Conservation (phyloP, 2,797 vertebrate species). For the Anniella stebbinsi region DNA sequence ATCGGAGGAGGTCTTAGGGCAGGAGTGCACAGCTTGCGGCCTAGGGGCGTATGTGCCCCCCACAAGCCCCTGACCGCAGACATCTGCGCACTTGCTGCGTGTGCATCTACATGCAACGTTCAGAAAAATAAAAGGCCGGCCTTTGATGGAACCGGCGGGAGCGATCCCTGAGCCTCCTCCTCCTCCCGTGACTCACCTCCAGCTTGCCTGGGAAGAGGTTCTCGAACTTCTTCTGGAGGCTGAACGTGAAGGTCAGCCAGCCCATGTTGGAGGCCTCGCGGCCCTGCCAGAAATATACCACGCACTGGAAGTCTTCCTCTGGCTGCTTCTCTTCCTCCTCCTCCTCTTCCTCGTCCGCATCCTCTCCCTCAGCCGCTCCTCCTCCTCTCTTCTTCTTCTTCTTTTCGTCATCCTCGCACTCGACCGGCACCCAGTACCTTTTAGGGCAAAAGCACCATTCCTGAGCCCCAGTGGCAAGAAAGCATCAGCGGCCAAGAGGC, state of each 20-base stretch:
- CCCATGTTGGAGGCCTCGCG: conserved; percentile 99
- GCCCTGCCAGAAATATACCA: conserved; percentile 99
- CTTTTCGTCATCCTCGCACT: conserved; percentile 90
- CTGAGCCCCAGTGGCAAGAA: background rate
- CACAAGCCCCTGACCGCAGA: too few species aligned
- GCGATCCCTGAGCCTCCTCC: background rate
- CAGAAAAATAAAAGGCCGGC: too few species aligned
- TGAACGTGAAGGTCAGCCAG: conserved; percentile 99
- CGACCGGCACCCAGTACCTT: conserved; percentile 97
- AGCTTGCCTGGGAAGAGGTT: conserved; percentile 96
- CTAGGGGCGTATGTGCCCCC: too few species aligned
- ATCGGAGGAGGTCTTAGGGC: too few species aligned
- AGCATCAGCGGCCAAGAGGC: too few species aligned
- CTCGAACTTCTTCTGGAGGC: conserved; percentile 98
- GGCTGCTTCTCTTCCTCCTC: conserved; percentile 91
- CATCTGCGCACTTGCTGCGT: too few species aligned
- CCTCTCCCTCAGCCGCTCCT: conserved; percentile 65
- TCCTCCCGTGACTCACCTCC: conserved; percentile 85
- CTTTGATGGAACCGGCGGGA: too few species aligned
- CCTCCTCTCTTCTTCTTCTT: conserved; percentile 71
- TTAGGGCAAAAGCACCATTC: background rate
- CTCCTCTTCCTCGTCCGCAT: conserved; percentile 70
- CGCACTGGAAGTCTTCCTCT: conserved; percentile 97
- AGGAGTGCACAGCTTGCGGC: too few species aligned
- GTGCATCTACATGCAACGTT: too few species aligned